Evolutionary conservation across 1,140 invertebrate genomes (phyloP).

Genomic region (Heliothis subflexa): DNA sequence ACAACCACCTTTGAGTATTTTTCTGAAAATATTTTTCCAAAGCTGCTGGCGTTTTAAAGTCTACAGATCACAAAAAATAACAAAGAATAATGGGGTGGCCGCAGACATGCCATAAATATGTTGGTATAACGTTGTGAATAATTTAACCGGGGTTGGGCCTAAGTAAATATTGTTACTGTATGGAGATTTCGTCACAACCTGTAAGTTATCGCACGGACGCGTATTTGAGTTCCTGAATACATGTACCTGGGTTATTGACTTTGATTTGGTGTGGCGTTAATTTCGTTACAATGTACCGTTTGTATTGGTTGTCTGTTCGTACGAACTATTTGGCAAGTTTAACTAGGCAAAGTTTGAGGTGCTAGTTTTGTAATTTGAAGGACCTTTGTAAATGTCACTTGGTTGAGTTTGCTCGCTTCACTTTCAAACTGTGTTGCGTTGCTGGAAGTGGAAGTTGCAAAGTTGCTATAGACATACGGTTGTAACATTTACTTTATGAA

Average conservation of each 20-base stretch:
- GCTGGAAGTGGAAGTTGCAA: background rate
- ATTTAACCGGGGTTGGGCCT: slow-evolving; percentile 62
- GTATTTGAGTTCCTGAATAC: slow-evolving; percentile 51
- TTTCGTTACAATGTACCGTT: slow-evolving; percentile 38
- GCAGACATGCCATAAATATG: slow-evolving; percentile 68
- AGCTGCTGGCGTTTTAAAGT: slow-evolving; percentile 39
- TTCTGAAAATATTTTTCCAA: slow-evolving; percentile 36
- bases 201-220: slow-evolving; percentile 62
- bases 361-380: slow-evolving; percentile 18
- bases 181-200: slow-evolving; percentile 53
- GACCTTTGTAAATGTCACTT: slow-evolving; percentile 6
- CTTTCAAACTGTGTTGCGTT: background rate
- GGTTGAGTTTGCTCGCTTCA: background rate
- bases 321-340: slow-evolving; percentile 15
- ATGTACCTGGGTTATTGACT: slow-evolving; percentile 42
- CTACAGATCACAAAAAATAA: slow-evolving; percentile 53
- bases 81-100: slow-evolving; percentile 54
- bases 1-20: background rate
- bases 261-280: slow-evolving; percentile 49
- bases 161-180: slow-evolving; percentile 64
- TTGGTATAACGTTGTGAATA: slow-evolving; percentile 68
- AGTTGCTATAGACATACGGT: no score
- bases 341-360: slow-evolving; percentile 19
- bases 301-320: slow-evolving; percentile 29
- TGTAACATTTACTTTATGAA: no score